A percentile compares a stretch with the other conserved stretches of the same genome.
phyloP scores from a whole-genome alignment of 2,797 vertebrate species.

The Leuciscus waleckii region DNA sequence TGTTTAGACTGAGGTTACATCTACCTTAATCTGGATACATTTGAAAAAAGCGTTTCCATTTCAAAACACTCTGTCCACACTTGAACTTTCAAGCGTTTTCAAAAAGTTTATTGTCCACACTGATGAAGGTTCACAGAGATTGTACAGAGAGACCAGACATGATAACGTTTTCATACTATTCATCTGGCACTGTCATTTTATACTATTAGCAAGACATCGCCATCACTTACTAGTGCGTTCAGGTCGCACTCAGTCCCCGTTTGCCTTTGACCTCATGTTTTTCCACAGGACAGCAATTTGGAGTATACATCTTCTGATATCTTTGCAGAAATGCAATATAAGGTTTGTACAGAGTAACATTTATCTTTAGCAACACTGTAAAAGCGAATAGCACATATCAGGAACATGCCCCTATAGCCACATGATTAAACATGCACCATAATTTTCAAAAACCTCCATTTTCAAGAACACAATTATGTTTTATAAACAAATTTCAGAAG shows the following conservation, averaged over 20 bases:
- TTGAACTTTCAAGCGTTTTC: not conserved
- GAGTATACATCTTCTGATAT: not conserved
- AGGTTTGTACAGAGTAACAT: not conserved
- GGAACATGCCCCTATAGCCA: too few relatives aligned
- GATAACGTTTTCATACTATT: not conserved
- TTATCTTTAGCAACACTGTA: too few relatives aligned
- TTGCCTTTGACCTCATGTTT: not conserved
- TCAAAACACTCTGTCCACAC: not conserved
- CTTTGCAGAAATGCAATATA: not conserved
- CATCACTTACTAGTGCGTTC: not conserved
- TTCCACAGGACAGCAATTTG: not conserved
- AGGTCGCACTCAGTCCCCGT: not conserved
- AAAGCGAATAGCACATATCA: not conserved
- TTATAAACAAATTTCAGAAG: too few relatives aligned
- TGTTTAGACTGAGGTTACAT: not conserved
- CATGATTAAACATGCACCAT: too few relatives aligned
- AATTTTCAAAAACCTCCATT: too few relatives aligned
- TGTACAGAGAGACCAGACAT: not conserved
- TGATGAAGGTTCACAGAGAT: not conserved
- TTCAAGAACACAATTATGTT: too few relatives aligned
- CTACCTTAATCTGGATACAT: not conserved
- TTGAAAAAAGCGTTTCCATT: not conserved
- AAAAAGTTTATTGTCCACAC: not conserved
- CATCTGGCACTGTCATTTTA: not conserved
- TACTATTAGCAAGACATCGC: not conserved